Evolutionary conservation across 2,113 vertebrate species (phyloP).

Genomic region (Urocolius indicus): DNA sequence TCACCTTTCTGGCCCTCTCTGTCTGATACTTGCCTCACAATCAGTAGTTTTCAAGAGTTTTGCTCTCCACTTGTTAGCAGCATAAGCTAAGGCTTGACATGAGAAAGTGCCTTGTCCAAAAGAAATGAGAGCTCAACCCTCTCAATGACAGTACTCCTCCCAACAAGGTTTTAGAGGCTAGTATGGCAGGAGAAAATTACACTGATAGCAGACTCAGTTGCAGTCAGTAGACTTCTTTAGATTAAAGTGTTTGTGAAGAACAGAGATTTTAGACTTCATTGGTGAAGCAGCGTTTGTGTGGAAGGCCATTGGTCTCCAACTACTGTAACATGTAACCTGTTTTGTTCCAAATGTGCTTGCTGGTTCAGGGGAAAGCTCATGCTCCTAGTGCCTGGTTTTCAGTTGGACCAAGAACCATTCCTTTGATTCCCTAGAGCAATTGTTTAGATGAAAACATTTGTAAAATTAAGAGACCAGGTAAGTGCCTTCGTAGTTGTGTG

Average conservation of each 20-base stretch:
- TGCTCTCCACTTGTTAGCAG: not conserved
- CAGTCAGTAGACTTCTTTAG: not conserved
- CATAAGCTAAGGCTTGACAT: not conserved
- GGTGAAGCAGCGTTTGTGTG: not conserved
- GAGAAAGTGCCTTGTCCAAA: not conserved
- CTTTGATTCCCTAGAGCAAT: not conserved
- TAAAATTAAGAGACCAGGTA: not conserved
- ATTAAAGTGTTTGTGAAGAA: not conserved
- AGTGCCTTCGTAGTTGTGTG: not conserved
- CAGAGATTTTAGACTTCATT: not conserved
- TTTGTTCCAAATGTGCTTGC: not conserved
- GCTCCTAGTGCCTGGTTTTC: not conserved
- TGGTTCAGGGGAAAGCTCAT: not conserved
- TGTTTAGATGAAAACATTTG: not conserved
- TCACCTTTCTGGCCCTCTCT: not conserved
- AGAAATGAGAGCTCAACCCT: not conserved
- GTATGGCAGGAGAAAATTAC: not conserved
- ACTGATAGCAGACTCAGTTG: not conserved
- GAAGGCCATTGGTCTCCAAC: not conserved
- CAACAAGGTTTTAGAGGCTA: not conserved
- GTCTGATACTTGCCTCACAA: not conserved
- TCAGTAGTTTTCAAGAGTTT: not conserved
- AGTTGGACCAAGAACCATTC: not conserved
- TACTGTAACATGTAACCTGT: rapidly evolving
- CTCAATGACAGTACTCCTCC: not conserved